Conservation (phyloP, 2,113 vertebrate species). For the Phaetusa simplex region DNA sequence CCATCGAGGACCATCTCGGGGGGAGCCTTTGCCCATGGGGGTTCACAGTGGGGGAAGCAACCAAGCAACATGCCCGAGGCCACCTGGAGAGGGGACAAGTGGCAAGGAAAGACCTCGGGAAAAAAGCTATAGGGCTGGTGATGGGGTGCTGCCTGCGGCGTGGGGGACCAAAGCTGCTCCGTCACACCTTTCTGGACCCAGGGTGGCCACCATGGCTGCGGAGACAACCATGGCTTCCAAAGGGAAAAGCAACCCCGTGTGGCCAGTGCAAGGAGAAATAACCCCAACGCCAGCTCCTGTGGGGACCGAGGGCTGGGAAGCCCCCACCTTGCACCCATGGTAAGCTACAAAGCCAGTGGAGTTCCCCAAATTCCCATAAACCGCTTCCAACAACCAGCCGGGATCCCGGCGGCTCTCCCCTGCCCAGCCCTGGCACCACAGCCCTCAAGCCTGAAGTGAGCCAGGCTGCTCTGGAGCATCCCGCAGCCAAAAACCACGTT, state of each 20-base stretch:
- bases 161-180: neutral
- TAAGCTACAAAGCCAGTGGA: neutral
- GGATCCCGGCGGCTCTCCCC: neutral
- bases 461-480: neutral
- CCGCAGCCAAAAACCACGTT: neutral
- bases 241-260: neutral
- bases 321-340: neutral
- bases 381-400: rapidly evolving
- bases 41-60: neutral
- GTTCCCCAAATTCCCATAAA: neutral
- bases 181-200: rapidly evolving
- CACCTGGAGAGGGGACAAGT: neutral
- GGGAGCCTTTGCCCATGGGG: no score
- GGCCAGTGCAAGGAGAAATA: neutral
- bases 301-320: neutral
- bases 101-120: neutral
- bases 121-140: rapidly evolving
- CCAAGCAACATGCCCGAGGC: rapidly evolving
- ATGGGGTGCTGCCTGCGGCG: no score
- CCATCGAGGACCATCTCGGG: rapidly evolving
- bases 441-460: rapidly evolving
- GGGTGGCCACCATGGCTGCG: neutral
- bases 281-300: neutral
- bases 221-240: neutral
- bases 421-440: neutral